Evolutionary conservation across 2,113 vertebrate species (phyloP).

Genomic region (Tragelaphus scriptus): DNA sequence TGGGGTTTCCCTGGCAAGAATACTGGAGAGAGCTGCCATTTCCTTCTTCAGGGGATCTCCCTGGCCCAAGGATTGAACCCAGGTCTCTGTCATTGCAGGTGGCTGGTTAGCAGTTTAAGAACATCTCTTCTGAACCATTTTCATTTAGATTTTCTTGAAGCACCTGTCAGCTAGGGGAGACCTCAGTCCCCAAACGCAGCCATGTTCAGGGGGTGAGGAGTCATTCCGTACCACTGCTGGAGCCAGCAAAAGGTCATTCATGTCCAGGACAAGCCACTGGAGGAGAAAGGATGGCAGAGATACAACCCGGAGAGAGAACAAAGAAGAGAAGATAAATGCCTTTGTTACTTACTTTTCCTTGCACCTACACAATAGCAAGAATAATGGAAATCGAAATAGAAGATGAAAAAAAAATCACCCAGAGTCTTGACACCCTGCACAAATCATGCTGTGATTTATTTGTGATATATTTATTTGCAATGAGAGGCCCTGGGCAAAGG

Average conservation of each 20-base stretch:
- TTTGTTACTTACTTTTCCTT: neutral
- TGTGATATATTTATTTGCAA: neutral
- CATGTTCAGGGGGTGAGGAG: rapidly evolving
- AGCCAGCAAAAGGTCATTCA: neutral
- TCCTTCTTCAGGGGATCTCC: neutral
- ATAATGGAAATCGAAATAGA: neutral
- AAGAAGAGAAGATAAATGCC: neutral
- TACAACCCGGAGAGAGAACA: neutral
- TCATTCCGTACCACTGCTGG: neutral
- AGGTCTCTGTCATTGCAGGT: neutral
- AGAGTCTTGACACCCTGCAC: neutral
- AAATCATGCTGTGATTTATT: neutral
- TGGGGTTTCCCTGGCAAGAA: neutral
- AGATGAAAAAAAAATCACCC: neutral
- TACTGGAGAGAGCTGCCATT: neutral
- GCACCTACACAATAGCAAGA: neutral
- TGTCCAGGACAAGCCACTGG: neutral
- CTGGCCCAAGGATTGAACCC: neutral
- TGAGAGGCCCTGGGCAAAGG: neutral
- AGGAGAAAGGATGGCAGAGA: neutral
- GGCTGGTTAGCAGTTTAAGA: neutral
- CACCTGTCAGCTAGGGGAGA: neutral
- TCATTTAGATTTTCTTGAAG: neutral
- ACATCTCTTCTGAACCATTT: neutral
- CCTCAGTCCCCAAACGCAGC: neutral